Conservation (phyloP, 2,113 vertebrate genomes). For the Mus musculus region DNA sequence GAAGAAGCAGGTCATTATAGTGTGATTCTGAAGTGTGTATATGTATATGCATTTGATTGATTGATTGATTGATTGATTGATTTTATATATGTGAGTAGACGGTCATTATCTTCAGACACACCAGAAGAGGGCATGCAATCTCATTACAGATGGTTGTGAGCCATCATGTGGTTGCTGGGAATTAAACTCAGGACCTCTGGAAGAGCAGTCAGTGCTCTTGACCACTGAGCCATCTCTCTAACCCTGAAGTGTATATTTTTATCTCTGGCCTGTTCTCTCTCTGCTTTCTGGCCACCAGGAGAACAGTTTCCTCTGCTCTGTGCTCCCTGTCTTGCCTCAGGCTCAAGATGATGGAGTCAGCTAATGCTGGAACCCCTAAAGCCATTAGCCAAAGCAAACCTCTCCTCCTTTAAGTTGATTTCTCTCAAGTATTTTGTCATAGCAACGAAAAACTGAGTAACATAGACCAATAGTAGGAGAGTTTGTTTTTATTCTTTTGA, state of each 20-base stretch:
- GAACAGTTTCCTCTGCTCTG: neutral
- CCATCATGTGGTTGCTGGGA: no score
- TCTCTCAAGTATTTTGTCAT: neutral
- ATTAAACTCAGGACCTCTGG: no score
- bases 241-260: neutral
- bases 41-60: no score
- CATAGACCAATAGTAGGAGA: neutral
- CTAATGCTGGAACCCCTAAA: neutral
- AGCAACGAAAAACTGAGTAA: neutral
- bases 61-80: no score
- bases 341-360: neutral
- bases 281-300: neutral
- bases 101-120: no score
- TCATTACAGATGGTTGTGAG: no score
- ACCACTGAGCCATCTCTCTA: no score
- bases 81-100: no score
- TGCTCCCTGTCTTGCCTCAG: neutral
- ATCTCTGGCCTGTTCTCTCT: neutral
- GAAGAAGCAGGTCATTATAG: neutral
- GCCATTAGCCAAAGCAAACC: neutral
- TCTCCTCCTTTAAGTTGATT: neutral
- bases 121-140: no score
- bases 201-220: no score
- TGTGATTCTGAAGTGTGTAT: neutral
- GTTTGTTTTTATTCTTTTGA: conserved; percentile 34